A percentile compares a stretch with the other conserved stretches of the same genome.
These are phyloP conservation scores for Aphelocoma californica DNA, from an alignment of 2,797 vertebrate genomes.

Conservation along the genomic window DNA sequence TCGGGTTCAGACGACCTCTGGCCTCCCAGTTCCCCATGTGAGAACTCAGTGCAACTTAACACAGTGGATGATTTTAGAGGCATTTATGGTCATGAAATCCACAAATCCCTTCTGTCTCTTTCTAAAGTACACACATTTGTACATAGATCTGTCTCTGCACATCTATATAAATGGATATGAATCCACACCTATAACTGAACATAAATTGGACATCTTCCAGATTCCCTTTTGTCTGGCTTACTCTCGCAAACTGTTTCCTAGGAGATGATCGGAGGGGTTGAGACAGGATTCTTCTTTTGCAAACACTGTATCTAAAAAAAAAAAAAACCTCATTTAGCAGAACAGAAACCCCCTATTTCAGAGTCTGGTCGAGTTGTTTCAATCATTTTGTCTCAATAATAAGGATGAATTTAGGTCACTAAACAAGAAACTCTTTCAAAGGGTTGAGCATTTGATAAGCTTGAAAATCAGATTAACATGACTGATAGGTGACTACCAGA, in stretches of 20 bases:
- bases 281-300: neutral
- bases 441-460: neutral
- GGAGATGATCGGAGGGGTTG: neutral
- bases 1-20: conserved; percentile 48
- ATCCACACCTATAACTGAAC: neutral
- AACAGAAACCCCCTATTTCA: neutral
- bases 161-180: neutral
- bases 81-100: neutral
- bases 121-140: neutral
- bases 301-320: neutral
- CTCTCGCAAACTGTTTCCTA: neutral
- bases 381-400: neutral
- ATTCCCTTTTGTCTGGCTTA: neutral
- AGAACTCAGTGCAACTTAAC: conserved; percentile 12
- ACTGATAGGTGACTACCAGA: conserved; percentile 29
- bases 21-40: neutral
- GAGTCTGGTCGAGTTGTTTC: neutral
- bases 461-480: conserved; percentile 36
- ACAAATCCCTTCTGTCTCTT: neutral
- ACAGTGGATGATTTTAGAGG: neutral
- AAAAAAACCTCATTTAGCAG: neutral
- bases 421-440: neutral
- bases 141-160: neutral
- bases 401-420: conserved; percentile 1
- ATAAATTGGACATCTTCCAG: neutral